Percentiles rank a stretch among this genome's conserved stretches.
Conservation (phyloP, 2,888 invertebrate species). For the Ochropleura plecta region DNA sequence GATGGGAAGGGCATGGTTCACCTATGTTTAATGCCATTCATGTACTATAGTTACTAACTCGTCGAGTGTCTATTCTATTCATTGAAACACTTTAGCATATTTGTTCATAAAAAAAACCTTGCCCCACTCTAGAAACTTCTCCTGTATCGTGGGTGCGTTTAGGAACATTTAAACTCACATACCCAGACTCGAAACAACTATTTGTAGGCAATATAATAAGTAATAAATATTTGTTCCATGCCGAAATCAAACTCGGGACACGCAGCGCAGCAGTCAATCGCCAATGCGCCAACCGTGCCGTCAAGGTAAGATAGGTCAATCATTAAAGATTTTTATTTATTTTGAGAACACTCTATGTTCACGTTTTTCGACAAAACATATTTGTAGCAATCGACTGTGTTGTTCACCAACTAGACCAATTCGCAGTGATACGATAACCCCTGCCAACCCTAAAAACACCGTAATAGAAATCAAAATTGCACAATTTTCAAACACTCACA, state of each 20-base stretch:
- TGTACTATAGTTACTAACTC: conserved; percentile 4
- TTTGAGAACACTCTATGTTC: neutral
- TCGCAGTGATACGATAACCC: neutral
- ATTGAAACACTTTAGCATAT: neutral
- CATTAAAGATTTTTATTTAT: neutral
- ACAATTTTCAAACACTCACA: neutral
- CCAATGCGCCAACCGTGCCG: no score
- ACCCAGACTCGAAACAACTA: no score
- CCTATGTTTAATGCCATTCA: conserved; percentile 22
- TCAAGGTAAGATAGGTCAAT: neutral
- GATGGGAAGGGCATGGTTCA: conserved; percentile 45
- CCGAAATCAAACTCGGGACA: no score
- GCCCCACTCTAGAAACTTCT: no score
- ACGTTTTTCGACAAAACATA: neutral
- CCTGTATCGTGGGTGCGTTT: no score
- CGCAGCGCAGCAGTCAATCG: no score
- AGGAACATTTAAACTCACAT: no score
- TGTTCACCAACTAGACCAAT: neutral
- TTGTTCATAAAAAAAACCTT: no score
- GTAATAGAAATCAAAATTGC: neutral
- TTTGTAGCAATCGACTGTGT: neutral
- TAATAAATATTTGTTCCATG: no score
- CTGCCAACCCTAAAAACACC: neutral
- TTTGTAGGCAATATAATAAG: no score
- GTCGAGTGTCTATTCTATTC: neutral